Percentiles rank a stretch among this genome's conserved stretches.
Conservation (phyloP, 2,797 vertebrate genomes). For the Sebastes baramenuke region DNA sequence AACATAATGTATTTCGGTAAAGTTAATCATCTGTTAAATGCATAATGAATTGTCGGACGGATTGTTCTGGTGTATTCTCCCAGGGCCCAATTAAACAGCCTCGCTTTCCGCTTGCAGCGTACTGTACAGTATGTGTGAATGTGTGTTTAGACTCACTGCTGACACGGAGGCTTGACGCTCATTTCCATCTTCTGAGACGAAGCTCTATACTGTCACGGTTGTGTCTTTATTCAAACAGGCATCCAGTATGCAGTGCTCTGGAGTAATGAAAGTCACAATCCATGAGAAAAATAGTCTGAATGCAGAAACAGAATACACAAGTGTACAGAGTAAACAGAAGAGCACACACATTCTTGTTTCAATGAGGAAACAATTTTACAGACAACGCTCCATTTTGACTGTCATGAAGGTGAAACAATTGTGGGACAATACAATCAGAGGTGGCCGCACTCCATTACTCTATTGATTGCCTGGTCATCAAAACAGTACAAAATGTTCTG, state of each 20-base stretch:
- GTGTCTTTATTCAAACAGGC: constrained; percentile 32
- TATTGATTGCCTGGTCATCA: constrained; percentile 21
- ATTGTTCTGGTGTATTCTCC: constrained; percentile 79
- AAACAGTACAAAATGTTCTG: constrained; percentile 1
- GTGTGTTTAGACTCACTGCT: constrained; percentile 53
- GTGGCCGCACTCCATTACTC: constrained; percentile 8
- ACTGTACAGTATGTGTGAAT: constrained; percentile 38
- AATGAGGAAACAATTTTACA: neutral
- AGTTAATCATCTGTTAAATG: constrained; percentile 80
- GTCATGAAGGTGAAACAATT: constrained; percentile 19
- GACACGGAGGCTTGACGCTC: constrained; percentile 54
- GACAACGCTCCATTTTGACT: neutral
- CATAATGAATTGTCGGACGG: constrained; percentile 76
- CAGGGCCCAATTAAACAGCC: constrained; percentile 81
- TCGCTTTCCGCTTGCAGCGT: constrained; percentile 51
- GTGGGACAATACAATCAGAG: constrained; percentile 1
- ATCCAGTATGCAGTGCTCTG: neutral
- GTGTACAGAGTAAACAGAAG: neutral
- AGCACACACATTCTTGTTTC: neutral
- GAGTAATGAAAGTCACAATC: constrained; percentile 15
- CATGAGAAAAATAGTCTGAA: constrained; percentile 13
- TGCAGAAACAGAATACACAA: constrained; percentile 4
- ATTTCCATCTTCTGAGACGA: constrained; percentile 55
- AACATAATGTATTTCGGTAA: constrained; percentile 60
- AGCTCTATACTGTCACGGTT: constrained; percentile 12